Evolutionary conservation across 2,888 invertebrate genomes (phyloP).

Genomic region (Noctuana brunneofusca): DNA sequence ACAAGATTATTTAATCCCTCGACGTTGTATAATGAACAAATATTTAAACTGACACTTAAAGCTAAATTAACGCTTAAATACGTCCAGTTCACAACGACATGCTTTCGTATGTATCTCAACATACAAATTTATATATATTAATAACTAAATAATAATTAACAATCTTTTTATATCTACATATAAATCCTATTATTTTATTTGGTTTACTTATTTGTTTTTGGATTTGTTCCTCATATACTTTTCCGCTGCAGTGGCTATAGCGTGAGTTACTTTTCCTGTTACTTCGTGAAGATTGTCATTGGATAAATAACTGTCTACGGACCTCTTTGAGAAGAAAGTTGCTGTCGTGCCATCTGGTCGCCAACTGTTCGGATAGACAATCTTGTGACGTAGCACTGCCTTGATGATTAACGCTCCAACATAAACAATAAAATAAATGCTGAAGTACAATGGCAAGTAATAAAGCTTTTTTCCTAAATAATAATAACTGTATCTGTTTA

Average conservation of each 20-base stretch:
- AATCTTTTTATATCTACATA: constrained; percentile 31
- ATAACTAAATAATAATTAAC: constrained; percentile 25
- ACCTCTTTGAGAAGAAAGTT: constrained; percentile 70
- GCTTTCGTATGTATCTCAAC: too few relatives aligned
- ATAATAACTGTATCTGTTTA: constrained; percentile 87
- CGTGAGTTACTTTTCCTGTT: constrained; percentile 71
- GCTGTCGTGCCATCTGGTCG: constrained; percentile 68
- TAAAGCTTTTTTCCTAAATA: constrained; percentile 89
- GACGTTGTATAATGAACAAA: constrained; percentile 74
- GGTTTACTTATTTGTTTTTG: constrained; percentile 36
- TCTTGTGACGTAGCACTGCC: constrained; percentile 88
- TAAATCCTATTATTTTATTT: neutral
- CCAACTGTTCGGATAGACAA: constrained; percentile 84
- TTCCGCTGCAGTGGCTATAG: constrained; percentile 67
- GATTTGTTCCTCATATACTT: constrained; percentile 59
- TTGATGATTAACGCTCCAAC: constrained; percentile 88
- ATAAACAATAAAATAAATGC: constrained; percentile 87
- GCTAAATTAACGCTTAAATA: constrained; percentile 64
- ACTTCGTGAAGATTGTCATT: constrained; percentile 77
- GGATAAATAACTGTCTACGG: constrained; percentile 72
- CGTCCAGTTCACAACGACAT: constrained; percentile 74
- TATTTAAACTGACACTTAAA: too few relatives aligned
- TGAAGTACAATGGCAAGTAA: constrained; percentile 89
- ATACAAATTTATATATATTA: constrained; percentile 4
- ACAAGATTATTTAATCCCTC: constrained; percentile 33